Evolutionary conservation across 2,113 vertebrate species (phyloP).

Genomic region (Ondatra zibethicus): DNA sequence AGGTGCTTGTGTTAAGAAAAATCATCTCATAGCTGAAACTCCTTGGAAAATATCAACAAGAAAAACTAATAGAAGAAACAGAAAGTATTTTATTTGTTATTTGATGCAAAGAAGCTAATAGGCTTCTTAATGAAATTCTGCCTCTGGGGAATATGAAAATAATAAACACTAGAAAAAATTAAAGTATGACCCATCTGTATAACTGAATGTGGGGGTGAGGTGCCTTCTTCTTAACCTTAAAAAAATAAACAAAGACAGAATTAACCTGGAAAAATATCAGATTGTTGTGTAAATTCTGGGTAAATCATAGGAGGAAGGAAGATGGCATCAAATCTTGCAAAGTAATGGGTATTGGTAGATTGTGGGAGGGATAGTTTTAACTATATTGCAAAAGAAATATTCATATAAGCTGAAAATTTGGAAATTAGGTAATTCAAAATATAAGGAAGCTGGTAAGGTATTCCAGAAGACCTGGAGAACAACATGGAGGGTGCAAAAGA

Average conservation of each 20-base stretch:
- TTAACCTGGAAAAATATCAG: neutral
- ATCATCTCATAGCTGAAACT: neutral
- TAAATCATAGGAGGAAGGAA: neutral
- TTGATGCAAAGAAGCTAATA: neutral
- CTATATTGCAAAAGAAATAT: neutral
- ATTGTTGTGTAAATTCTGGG: neutral
- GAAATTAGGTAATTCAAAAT: neutral
- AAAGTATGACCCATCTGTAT: neutral
- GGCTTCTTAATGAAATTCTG: neutral
- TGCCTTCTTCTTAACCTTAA: neutral
- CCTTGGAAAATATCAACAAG: neutral
- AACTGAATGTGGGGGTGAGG: neutral
- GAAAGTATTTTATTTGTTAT: constrained; percentile 15
- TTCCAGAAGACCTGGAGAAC: neutral
- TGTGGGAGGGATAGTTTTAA: neutral
- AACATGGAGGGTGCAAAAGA: accelerated
- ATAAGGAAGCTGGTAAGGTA: neutral
- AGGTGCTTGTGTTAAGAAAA: constrained; percentile 11
- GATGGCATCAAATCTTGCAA: neutral
- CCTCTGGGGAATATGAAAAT: neutral
- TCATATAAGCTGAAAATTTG: neutral
- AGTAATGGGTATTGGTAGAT: neutral
- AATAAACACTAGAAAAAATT: neutral
- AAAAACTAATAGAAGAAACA: constrained; percentile 42
- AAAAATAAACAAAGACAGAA: neutral